Percentiles rank a stretch among this genome's conserved stretches.
phyloP scores from a whole-genome alignment of 2,113 vertebrate species.

The Strix uralensis region DNA sequence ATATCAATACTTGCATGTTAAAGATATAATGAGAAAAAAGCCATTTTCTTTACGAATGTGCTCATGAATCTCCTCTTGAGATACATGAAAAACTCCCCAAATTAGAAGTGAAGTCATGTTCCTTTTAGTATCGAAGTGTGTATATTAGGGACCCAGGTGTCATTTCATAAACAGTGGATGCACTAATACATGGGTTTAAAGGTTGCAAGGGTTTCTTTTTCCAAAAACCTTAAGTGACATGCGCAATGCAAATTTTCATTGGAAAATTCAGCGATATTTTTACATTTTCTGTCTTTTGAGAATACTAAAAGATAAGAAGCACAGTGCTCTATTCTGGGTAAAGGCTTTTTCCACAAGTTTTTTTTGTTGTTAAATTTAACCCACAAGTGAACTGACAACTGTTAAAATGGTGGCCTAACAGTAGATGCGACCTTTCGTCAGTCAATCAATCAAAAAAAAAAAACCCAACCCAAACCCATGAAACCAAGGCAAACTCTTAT shows the following conservation, averaged over 20 bases:
- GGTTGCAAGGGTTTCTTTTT: not conserved
- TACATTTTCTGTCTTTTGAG: not conserved
- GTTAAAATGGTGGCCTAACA: not conserved
- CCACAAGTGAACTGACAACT: not conserved
- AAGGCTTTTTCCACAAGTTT: not conserved
- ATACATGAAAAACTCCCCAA: not conserved
- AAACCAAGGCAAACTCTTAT: not conserved
- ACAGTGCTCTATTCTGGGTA: not conserved
- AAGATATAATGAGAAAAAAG: not conserved
- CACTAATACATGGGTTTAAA: not conserved
- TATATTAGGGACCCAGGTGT: not conserved
- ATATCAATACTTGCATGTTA: not conserved
- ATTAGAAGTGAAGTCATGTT: not conserved
- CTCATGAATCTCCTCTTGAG: not conserved
- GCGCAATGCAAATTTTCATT: not conserved
- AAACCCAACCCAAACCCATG: not conserved
- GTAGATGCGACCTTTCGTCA: not conserved
- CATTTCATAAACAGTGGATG: not conserved
- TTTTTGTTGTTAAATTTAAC: conserved; percentile 15
- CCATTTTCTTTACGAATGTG: not conserved
- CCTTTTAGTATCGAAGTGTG: not conserved
- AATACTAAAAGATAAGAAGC: not conserved
- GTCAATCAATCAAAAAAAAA: not conserved
- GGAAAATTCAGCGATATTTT: not conserved
- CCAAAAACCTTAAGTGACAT: not conserved